phyloP scores from a whole-genome alignment of 2,797 vertebrate genomes.

The Lateolabrax maculatus region DNA sequence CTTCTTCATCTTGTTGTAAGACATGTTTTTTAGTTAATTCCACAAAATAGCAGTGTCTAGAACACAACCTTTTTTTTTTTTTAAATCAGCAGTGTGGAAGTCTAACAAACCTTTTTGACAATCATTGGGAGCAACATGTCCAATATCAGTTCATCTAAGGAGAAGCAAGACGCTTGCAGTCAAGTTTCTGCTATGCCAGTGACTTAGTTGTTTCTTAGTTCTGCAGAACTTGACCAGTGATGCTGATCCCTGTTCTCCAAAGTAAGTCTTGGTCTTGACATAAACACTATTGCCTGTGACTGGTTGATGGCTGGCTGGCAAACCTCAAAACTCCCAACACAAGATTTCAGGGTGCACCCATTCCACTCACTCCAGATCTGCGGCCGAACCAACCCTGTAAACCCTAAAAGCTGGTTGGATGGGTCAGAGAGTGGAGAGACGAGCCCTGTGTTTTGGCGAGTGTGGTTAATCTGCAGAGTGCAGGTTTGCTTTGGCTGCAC shows the following conservation, averaged over 20 bases:
- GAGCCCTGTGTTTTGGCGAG: conserved; percentile 41
- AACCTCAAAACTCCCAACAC: conserved; percentile 36
- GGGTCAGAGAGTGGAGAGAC: conserved; percentile 33
- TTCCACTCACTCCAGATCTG: conserved; percentile 29
- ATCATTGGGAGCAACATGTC: conserved; percentile 17
- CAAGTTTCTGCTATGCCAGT: neutral
- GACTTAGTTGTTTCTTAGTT: neutral
- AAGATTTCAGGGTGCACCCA: conserved; percentile 19
- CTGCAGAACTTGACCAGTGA: neutral
- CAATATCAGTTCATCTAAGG: conserved; percentile 3
- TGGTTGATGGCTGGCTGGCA: conserved; percentile 28
- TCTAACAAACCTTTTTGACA: neutral
- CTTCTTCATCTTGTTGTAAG: neutral
- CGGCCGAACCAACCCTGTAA: conserved; percentile 33
- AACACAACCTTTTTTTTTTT: neutral
- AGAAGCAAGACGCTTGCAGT: neutral
- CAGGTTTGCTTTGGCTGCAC: conserved; percentile 63
- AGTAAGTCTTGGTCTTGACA: conserved; percentile 22
- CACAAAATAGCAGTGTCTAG: neutral
- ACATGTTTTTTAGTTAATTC: neutral
- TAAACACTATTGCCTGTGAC: conserved; percentile 32
- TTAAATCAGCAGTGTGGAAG: conserved; percentile 8
- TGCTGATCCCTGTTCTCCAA: neutral
- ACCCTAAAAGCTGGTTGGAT: conserved; percentile 22
- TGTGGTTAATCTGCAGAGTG: conserved; percentile 57